Base-by-base conservation (phyloP, 2,113 vertebrate species). In the Oenanthe melanoleuca region DNA sequence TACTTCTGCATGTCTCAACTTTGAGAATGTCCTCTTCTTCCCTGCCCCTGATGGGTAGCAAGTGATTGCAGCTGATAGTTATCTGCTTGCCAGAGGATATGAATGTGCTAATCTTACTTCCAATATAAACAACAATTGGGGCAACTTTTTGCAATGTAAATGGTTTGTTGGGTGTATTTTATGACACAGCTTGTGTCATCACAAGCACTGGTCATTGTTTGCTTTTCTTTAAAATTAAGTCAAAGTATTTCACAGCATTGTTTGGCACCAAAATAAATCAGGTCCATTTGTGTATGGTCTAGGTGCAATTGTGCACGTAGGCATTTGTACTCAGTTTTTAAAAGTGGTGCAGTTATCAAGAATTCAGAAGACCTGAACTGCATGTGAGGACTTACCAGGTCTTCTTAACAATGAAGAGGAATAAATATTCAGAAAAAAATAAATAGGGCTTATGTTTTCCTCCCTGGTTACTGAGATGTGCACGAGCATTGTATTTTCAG, bases 141-240 rank as follows among this genome's bases (percentile, higher is more conserved):
- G 63, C 73, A 95, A 93, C 40, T 72, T 96, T 95, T 97, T 95
- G 90, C 90, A 91, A 95, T 97, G 91, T 95, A 96, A 97, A 95
- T 95, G 37, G 59, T 34, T 38, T 73, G 80, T 72, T 81, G n/a
- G 88, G 72, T 84, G 82, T 60, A 47, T 94, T 97, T 97, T 96
- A 96, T 93, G 83, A 91, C 88, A 94, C 79, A 92, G 50, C 44
- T 86, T 90, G 60, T 94, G 78, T 80, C 80, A 94, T 90, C 86
- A 82, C 37, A 89, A 90, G 38, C 75, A 33, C 55, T 84, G 55
- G 42, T 70, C 86, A 90, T 89, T 96, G 93, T 97, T 96, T 95
- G 45, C 77, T 93, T 95, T 95, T 82, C 86, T 89, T 93, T 86
- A 93, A 96, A 87, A 93, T 95, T 28, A 90, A 91, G 45, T 92